A percentile compares a stretch with the other conserved stretches of the same genome.
phyloP scores from a whole-genome alignment of 2,797 vertebrate species.

The Catostomus latipinnis region DNA sequence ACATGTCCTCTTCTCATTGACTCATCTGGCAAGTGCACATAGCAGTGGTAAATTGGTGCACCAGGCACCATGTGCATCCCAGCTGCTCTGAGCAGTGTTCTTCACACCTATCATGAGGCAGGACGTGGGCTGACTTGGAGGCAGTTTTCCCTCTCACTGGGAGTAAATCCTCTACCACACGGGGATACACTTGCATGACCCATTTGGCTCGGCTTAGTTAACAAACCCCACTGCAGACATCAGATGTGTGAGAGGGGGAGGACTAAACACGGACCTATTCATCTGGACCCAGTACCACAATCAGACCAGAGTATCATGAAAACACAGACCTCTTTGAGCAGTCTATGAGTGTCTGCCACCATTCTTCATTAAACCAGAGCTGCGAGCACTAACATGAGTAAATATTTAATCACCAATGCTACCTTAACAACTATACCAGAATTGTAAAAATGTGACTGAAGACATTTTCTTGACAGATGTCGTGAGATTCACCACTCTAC shows the following conservation, averaged over 20 bases:
- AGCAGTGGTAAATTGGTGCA: not conserved
- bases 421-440: no score
- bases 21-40: not conserved
- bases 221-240: slow-evolving; percentile 3
- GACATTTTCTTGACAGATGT: no score
- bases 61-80: not conserved
- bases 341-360: not conserved
- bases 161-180: slow-evolving; percentile 25
- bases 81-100: not conserved
- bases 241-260: slow-evolving; percentile 3
- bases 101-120: not conserved
- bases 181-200: slow-evolving; percentile 3
- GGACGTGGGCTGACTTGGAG: not conserved
- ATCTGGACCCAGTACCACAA: not conserved
- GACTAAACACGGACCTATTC: not conserved
- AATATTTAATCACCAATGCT: no score
- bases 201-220: not conserved
- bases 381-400: no score
- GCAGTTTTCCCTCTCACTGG: not conserved
- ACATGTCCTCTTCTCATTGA: not conserved
- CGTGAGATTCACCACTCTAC: no score
- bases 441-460: no score
- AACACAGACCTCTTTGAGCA: slow-evolving; percentile 1
- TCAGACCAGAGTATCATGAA: not conserved
- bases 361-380: no score